Base-by-base conservation (phyloP, 2,113 vertebrate genomes). In the Oryzias melastigma region DNA sequence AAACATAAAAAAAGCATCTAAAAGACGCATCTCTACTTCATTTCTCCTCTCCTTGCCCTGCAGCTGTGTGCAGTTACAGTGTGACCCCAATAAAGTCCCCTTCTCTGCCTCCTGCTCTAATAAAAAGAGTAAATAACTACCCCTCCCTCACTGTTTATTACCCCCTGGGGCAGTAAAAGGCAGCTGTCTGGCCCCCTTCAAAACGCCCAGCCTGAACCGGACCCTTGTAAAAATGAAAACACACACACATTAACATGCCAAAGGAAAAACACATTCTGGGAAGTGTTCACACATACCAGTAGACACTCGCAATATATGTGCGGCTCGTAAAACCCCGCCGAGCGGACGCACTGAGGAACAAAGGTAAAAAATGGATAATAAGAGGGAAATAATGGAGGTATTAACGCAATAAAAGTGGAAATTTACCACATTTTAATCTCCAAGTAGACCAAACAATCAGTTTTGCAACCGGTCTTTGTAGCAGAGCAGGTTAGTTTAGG, bases 161-260 rank as follows among this genome's bases (percentile, higher is more conserved):
- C 75, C 82, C 90, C 91, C 87, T 84, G 83, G 83, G 89, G 90
- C 90, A 90, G 89, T 92, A 90, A 91, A 93, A 91, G 78, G 85
- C 90, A 92, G 91, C 91, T 93, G 90, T 89, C 89, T 81, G 78
- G 66, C 71, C 81, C 62, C 44, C 58, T 81, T 86, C 72, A 85
- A 87, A 88, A 81, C 10, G 20, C 65, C 73, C 45, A 25, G 45
- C 65, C 66, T 58, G 52, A 51, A 76, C 54, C 40, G 57, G 77
- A 86, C 71, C 71, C 67, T 66, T 18, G 58, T 82, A 77, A 87
- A 89, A 68, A 57, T 71, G n/a, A 75, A 16, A 48, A 45, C 53
- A 63, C 46, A 60, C 46, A 75, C 76, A 75, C 56, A 70, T 52
- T 76, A 68, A 56, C 77, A 87, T 67, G 75, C 64, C 72, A 71